Conservation (phyloP, 2,113 vertebrate genomes). For the Rhagologus leucostigma region DNA sequence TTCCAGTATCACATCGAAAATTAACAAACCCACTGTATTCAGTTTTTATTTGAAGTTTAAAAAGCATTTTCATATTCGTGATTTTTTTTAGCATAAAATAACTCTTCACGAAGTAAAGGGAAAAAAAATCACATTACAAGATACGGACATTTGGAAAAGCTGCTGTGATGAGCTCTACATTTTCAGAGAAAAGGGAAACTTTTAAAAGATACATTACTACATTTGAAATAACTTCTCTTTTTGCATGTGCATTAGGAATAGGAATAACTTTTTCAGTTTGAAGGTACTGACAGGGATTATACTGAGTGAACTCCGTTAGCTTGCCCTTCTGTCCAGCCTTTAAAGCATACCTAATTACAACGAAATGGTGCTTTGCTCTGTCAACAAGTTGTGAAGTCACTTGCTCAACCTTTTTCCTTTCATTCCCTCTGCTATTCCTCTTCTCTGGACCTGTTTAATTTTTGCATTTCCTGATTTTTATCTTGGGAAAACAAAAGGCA, state of each 20-base stretch:
- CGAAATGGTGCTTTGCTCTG: slow-evolving; percentile 35
- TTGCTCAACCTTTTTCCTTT: slow-evolving; percentile 42
- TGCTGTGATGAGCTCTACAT: background rate
- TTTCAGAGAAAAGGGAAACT: background rate
- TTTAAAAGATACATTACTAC: background rate
- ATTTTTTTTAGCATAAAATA: background rate
- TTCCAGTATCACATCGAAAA: background rate
- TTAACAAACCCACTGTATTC: background rate
- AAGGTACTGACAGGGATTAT: background rate
- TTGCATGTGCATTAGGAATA: background rate
- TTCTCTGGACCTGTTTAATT: slow-evolving; percentile 60
- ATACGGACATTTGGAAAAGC: background rate
- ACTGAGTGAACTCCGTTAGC: background rate
- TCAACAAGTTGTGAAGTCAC: slow-evolving; percentile 60
- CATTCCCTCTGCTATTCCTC: slow-evolving; percentile 43
- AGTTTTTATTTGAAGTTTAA: background rate
- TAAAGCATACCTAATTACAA: slow-evolving; percentile 20
- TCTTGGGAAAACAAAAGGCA: slow-evolving; percentile 76
- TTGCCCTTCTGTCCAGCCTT: background rate
- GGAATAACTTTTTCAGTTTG: background rate
- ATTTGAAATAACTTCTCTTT: background rate
- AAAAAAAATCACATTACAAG: background rate
- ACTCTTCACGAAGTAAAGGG: background rate
- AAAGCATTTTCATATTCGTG: background rate
- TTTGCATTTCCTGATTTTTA: slow-evolving; percentile 77